Base-by-base conservation (phyloP, 2,113 vertebrate genomes). In the Arvicanthis niloticus region DNA sequence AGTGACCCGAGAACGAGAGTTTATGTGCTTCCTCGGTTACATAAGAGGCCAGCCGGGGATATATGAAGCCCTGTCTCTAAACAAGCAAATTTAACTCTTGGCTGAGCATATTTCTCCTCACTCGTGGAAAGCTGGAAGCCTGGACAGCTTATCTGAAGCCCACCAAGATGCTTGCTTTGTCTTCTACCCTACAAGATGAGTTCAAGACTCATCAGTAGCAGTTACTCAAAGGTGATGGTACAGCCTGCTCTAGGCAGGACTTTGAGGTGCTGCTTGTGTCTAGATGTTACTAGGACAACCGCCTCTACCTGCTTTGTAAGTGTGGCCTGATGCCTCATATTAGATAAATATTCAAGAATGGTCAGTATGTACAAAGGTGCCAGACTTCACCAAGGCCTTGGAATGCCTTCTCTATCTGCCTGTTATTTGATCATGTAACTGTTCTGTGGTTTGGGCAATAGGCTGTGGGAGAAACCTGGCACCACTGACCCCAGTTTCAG, bases 281-380 rank as follows among this genome's bases (percentile, higher is more conserved):
- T 73, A 82, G 34, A 37, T 29, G 10, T 45, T 21, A 19, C 3
- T 8, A 45, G 65, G 26, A 3, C 5, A 45, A 3, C 22, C 2
- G 3, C 37, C 2, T 70, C 53, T 6, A 10, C 26, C 15, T 53
- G 51, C 2, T n/a, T 3, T 5, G 0, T 4, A 3, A 3, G 42
- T 1, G 5, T 42, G 3, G 40, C 31, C 3, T n/a, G 8, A n/a
- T 40, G 1, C 1, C 22, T 3, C 31, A 53, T 73, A 9, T 5
- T 2, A 2, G 3, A 11, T 4, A 16, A 29, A 1, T 17, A 8
- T 42, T 34, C 31, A 60, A 3, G 8, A 34, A 56, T 40, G 48
- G 40, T 45, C 29, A 42, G 40, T 3, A 5, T 76, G 58, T 56
- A 51, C 37, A 5, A 51, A 92, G 31, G 17, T 13, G 3, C 48